Conservation (phyloP, 2,797 vertebrate species). For the Typhlichthys eigenmanni region DNA sequence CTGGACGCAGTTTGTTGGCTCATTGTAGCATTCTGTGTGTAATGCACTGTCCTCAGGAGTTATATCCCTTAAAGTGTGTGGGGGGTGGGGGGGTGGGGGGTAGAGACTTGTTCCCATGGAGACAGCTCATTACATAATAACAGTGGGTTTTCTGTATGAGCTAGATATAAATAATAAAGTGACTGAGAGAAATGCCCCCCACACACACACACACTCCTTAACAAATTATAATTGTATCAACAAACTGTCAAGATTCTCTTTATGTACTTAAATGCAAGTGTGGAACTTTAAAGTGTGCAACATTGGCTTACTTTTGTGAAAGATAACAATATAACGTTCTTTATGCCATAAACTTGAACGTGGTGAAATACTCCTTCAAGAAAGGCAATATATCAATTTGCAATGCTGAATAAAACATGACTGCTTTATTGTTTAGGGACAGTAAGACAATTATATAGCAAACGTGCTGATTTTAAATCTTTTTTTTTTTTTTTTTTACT, state of each 20-base stretch:
- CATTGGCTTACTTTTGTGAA: too few species aligned
- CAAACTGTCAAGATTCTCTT: too few species aligned
- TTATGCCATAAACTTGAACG: too few species aligned
- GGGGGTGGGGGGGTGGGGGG: constrained; percentile 12
- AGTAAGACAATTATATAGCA: background rate
- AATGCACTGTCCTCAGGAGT: constrained; percentile 50
- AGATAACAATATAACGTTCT: too few species aligned
- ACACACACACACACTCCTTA: too few species aligned
- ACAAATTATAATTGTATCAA: too few species aligned
- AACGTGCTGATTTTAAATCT: background rate
- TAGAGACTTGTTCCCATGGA: constrained; percentile 60
- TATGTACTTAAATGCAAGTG: too few species aligned
- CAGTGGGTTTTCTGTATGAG: constrained; percentile 48
- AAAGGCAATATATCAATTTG: background rate
- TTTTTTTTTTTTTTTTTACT: background rate
- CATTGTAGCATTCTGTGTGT: constrained; percentile 48
- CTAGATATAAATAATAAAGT: constrained; percentile 53
- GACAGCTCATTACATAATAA: constrained; percentile 67
- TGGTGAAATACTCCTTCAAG: too few species aligned
- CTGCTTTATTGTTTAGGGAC: constrained; percentile 19
- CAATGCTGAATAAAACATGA: constrained; percentile 29
- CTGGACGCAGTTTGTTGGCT: constrained; percentile 51
- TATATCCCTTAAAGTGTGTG: constrained; percentile 29
- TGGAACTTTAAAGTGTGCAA: too few species aligned
- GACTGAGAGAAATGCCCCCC: constrained; percentile 17